Evolutionary conservation across 2,888 invertebrate species (phyloP).

Genomic region (Clunio marinus): DNA sequence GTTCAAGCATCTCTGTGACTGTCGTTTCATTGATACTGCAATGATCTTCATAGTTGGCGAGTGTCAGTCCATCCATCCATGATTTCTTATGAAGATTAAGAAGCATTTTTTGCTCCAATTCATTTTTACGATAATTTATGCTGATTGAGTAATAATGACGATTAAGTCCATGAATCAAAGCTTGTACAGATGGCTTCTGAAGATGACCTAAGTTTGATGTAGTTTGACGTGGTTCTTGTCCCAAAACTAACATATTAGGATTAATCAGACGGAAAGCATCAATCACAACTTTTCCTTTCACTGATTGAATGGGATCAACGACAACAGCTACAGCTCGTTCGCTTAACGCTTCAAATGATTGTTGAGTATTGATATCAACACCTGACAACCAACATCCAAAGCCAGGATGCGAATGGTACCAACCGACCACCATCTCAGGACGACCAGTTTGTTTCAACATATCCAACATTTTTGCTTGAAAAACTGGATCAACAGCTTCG

Average conservation of each 20-base stretch:
- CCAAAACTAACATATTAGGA: conserved; percentile 98
- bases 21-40: conserved; percentile 90
- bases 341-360: conserved; percentile 96
- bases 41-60: conserved; percentile 89
- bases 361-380: conserved; percentile 99
- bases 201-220: conserved; percentile 98
- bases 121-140: conserved; percentile 98
- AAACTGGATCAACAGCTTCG: conserved; percentile 99
- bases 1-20: conserved; percentile 91
- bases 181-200: conserved; percentile 98
- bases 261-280: conserved; percentile 99
- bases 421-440: conserved; percentile 99
- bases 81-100: conserved; percentile 97
- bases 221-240: conserved; percentile 97
- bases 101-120: conserved; percentile 98
- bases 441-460: conserved; percentile 98
- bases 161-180: conserved; percentile 96
- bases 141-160: conserved; percentile 99
- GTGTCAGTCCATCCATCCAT: conserved; percentile 93
- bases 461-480: conserved; percentile 98
- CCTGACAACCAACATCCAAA: conserved; percentile 99
- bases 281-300: conserved; percentile 99
- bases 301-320: conserved; percentile 98
- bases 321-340: conserved; percentile 99
- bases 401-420: conserved; percentile 99